Base-by-base conservation (phyloP, 2,888 invertebrate species). In the Electrophaes corylata region DNA sequence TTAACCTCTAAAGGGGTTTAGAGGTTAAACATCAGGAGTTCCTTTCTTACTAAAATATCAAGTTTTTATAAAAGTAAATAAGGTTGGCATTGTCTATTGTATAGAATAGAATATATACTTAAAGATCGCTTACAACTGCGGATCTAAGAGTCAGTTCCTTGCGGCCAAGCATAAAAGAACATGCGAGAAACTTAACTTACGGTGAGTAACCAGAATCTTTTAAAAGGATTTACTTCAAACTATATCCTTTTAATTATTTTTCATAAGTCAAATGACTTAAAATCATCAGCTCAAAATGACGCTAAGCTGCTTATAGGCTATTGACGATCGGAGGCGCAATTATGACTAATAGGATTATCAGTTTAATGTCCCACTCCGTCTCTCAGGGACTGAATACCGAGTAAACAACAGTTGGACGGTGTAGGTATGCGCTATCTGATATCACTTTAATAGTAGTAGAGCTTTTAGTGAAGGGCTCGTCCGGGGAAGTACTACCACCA, bases 291-390 rank as follows among this genome's bases (percentile, higher is more conserved):
- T 48, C 20, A 46, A 58, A 49, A 46, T 46, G 46, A 26, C 59
- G 29, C 3, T 50, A 59, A 59, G 49, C 59, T 40, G 59, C 59
- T 59, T 41, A 50, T 40, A 39, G 33, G 46, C 41, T 29, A 58
- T 54, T 40, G 49, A n/a, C 48, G 39, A 49, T 56, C 49, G 49
- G 31, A 44, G 40, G 41, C 59, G 40, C 54, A 35, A 46, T 49
- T 29, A 41, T 48, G 18, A 50, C 54, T 49, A 49, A 49, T 55
- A 46, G 50, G 41, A 50, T 59, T 54, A 50, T 43, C 49, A 59
- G 49, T 40, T 39, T 40, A 53, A 46, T 39, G 48, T 53, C 47
- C 14, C 23, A 14, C 19, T 50, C 39, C 20, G 40, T 41, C 40
- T 40, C 40, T 33, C 31, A 8, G 6, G 18, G 35, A 43, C 20